A percentile compares a stretch with the other conserved stretches of the same genome.
Evolutionary conservation across 1,140 invertebrate species (phyloP).

Genomic region (Antheraea pernyi): DNA sequence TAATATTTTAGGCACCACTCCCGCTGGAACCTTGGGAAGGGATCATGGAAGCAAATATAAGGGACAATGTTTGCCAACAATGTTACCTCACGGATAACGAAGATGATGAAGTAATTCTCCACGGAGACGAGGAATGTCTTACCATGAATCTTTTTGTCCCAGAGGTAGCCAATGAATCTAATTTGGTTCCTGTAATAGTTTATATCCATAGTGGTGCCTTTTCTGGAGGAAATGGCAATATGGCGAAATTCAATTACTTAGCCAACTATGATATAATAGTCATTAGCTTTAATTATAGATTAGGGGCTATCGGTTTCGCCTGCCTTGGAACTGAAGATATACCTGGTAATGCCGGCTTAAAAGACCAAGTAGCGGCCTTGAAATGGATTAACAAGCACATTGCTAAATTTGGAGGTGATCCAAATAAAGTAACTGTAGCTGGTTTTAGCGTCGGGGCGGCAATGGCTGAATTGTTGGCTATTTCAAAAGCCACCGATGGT

Average conservation of each 20-base stretch:
- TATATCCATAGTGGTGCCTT: conserved; percentile 70
- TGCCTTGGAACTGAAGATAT: conserved; percentile 79
- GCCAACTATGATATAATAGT: conserved; percentile 58
- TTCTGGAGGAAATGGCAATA: conserved; percentile 59
- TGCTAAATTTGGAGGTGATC: conserved; percentile 83
- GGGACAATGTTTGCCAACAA: conserved; percentile 52
- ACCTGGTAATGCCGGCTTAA: conserved; percentile 82
- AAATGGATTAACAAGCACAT: conserved; percentile 82
- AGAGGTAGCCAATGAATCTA: conserved; percentile 43
- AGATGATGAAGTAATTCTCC: conserved; percentile 42
- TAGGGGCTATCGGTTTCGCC: conserved; percentile 78
- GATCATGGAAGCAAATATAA: conserved; percentile 36
- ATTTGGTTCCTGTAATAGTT: conserved; percentile 61
- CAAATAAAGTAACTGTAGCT: conserved; percentile 80
- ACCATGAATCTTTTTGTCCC: conserved; percentile 54
- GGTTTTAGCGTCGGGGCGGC: conserved; percentile 81
- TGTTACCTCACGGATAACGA: conserved; percentile 46
- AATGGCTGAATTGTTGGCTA: conserved; percentile 58
- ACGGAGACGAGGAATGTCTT: conserved; percentile 63
- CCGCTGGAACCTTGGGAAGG: conserved; percentile 52
- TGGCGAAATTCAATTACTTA: conserved; percentile 54
- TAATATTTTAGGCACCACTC: conserved; percentile 52
- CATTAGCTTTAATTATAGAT: conserved; percentile 63
- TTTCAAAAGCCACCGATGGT: conserved; percentile 54
- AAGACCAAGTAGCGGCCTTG: conserved; percentile 80